phyloP scores from a whole-genome alignment of 92 coral and sea anemone genomes.

The Plumapathes pennacea region DNA sequence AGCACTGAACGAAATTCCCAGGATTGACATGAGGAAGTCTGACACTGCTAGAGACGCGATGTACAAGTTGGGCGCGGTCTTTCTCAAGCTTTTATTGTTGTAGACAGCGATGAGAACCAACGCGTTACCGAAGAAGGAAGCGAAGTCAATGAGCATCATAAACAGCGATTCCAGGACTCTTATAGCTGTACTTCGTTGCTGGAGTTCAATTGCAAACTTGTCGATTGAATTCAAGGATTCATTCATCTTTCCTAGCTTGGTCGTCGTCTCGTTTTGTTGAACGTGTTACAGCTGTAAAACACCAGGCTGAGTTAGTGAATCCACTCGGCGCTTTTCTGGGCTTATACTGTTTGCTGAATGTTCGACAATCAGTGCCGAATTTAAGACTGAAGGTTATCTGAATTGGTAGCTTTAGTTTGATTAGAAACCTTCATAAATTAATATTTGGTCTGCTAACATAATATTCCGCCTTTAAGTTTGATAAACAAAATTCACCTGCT shows the following conservation, averaged over 20 bases:
- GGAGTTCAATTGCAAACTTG: conserved; percentile 7
- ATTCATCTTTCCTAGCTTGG: conserved; percentile 1
- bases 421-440: not conserved
- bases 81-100: conserved; percentile 59
- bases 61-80: conserved; percentile 69
- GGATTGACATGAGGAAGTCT: conserved; percentile 65
- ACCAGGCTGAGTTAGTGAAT: no score
- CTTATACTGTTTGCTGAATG: no score
- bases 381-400: no score
- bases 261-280: no score
- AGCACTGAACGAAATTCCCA: conserved; percentile 52
- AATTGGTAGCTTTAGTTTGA: not conserved
- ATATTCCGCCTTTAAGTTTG: no score
- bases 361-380: not conserved
- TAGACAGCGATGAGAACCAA: conserved; percentile 55
- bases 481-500: no score
- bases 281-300: no score
- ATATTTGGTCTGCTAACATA: no score
- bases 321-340: no score
- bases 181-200: conserved; percentile 14
- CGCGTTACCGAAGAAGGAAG: conserved; percentile 65
- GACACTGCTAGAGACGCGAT: conserved; percentile 65
- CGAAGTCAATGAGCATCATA: conserved; percentile 38
- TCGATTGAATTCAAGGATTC: conserved; percentile 3
- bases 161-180: conserved; percentile 44